phyloP scores from a whole-genome alignment of 2,113 vertebrate genomes.

The Trogon surrucura region DNA sequence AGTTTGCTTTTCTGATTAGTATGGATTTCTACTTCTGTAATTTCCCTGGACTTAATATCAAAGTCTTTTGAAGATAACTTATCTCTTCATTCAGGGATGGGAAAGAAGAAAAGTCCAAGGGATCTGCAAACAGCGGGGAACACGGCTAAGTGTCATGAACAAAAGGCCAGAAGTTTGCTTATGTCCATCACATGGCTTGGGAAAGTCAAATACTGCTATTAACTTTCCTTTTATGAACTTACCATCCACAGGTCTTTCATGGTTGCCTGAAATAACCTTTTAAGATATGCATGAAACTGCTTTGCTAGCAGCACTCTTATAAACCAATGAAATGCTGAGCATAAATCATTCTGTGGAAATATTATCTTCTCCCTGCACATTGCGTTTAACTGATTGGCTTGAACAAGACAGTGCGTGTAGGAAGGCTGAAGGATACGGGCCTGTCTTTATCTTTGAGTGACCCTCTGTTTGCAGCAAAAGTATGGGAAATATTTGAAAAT shows the following conservation, averaged over 20 bases:
- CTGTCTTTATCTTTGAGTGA: not conserved
- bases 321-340: not conserved
- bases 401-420: not conserved
- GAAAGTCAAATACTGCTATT: not conserved
- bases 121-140: not conserved
- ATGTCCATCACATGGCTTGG: not conserved
- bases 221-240: slow-evolving; percentile 19
- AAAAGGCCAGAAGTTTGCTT: not conserved
- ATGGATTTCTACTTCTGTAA: not conserved
- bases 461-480: not conserved
- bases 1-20: slow-evolving; percentile 4
- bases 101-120: not conserved
- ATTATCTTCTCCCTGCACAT: not conserved
- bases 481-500: not conserved
- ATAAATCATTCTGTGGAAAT: not conserved
- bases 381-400: not conserved
- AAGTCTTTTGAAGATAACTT: not conserved
- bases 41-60: not conserved
- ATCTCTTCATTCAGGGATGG: not conserved
- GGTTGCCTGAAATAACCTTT: not conserved
- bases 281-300: slow-evolving; percentile 20
- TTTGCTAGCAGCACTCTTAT: not conserved
- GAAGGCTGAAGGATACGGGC: not conserved
- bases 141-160: not conserved
- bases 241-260: not conserved